Evolutionary conservation across 1,140 invertebrate species (phyloP).

Genomic region (Laupala kohalensis): DNA sequence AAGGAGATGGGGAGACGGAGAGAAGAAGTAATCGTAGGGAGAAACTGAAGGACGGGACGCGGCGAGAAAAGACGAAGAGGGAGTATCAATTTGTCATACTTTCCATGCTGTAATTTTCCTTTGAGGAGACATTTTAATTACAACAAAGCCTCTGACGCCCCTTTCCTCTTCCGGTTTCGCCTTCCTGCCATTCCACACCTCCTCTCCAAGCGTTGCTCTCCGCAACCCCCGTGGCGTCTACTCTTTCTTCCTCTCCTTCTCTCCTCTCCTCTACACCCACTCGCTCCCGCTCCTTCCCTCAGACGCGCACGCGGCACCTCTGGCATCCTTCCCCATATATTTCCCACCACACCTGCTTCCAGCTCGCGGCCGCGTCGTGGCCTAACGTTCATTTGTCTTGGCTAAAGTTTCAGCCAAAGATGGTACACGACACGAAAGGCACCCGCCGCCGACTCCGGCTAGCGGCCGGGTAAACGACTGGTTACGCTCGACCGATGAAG

Average conservation of each 20-base stretch:
- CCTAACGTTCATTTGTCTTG: constrained; percentile 6
- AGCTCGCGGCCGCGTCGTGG: neutral
- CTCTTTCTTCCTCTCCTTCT: neutral
- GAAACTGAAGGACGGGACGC: neutral
- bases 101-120: constrained; percentile 5
- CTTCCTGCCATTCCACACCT: neutral
- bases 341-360: constrained; percentile 7
- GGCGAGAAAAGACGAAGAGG: neutral
- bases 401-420: constrained; percentile 8
- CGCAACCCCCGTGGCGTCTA: neutral
- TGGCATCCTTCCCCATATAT: constrained; percentile 5
- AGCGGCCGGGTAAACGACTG: neutral
- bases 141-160: neutral
- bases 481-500: neutral
- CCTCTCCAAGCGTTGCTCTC: neutral
- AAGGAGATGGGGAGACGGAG: neutral
- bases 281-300: neutral
- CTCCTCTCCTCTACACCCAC: neutral
- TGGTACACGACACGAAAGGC: neutral
- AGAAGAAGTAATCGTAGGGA: too few species aligned
- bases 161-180: neutral
- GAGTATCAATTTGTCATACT: constrained; percentile 10
- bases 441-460: neutral
- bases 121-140: constrained; percentile 10
- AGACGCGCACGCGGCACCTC: neutral